Evolutionary conservation across 2,888 invertebrate species (phyloP), one percentile per base, ranked within the genome.

Genomic region (Micropterix aruncella): DNA sequence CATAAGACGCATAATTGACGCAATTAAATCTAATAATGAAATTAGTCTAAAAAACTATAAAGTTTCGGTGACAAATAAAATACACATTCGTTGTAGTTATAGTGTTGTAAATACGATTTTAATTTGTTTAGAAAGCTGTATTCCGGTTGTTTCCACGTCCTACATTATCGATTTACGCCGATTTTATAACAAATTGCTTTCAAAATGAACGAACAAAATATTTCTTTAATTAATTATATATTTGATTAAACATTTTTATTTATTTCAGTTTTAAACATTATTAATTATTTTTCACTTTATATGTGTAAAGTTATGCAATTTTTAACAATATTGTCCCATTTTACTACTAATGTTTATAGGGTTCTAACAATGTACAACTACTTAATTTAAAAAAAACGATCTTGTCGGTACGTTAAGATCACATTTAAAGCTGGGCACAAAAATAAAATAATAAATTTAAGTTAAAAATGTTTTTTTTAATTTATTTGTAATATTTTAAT

Each of bases 181-280:
- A n/a, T n/a, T n/a, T n/a, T n/a, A n/a, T n/a, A n/a, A n/a, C n/a
- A n/a, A n/a, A n/a, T n/a, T n/a, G n/a, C n/a, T n/a, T n/a, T n/a
- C n/a, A n/a, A n/a, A n/a, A n/a, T n/a, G n/a, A n/a, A n/a, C n/a
- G n/a, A n/a, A n/a, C n/a, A n/a, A n/a, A n/a, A n/a, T n/a, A n/a
- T n/a, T n/a, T n/a, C 36, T 27, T 41, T 27, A 27, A 27, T 19
- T 41, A 19, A 41, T 9, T 41, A 41, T 41, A 41, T 41, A 37
- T 37, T 42, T 37, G 18, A 16, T 41, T 41, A 14, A 9, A 19
- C 16, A 15, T 27, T 15, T 41, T 9, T 18, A 14, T 41, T 41
- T 18, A 19, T 41, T 19, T 41, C n/a, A 18, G 14, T 19, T 41
- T 18, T 27, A 27, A 5, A 27, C 12, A 27, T 27, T 27, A 7